Evolutionary conservation across 2,888 invertebrate species (phyloP).

Genomic region (Trachelus iudaicus): DNA sequence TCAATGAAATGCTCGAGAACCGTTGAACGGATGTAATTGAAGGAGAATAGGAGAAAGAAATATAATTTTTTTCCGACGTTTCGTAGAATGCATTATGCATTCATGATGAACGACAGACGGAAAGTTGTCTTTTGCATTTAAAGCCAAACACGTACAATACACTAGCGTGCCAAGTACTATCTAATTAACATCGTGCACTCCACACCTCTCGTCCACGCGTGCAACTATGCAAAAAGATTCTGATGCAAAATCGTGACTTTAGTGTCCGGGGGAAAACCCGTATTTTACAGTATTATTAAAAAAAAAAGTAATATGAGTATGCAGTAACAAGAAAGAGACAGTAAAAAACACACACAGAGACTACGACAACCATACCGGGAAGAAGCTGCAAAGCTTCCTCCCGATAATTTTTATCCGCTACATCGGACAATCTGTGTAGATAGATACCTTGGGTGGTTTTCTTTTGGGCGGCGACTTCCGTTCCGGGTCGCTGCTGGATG

Average conservation of each 20-base stretch:
- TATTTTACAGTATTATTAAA: not conserved
- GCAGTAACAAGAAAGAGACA: not conserved
- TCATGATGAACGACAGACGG: not conserved
- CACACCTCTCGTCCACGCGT: not conserved
- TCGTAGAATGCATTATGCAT: not conserved
- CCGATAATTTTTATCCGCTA: not conserved
- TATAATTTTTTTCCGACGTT: not conserved
- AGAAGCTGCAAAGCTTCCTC: not conserved
- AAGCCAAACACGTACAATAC: not conserved
- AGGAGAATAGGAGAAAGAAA: not conserved
- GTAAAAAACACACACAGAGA: slow-evolving; percentile 1
- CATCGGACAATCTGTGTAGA: slow-evolving; percentile 30
- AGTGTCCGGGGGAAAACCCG: not conserved
- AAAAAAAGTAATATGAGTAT: not conserved
- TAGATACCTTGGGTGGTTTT: slow-evolving; percentile 73
- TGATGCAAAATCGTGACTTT: not conserved
- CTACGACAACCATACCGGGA: slow-evolving; percentile 3
- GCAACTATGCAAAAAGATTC: not conserved
- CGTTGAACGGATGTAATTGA: not conserved
- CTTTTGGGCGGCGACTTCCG: slow-evolving; percentile 72
- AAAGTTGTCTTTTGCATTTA: not conserved
- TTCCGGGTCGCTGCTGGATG: slow-evolving; percentile 77
- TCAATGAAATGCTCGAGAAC: not conserved
- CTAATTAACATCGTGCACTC: not conserved
- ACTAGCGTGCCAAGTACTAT: not conserved